Conservation (phyloP, 2,888 invertebrate species). For the Campoletis raptor region DNA sequence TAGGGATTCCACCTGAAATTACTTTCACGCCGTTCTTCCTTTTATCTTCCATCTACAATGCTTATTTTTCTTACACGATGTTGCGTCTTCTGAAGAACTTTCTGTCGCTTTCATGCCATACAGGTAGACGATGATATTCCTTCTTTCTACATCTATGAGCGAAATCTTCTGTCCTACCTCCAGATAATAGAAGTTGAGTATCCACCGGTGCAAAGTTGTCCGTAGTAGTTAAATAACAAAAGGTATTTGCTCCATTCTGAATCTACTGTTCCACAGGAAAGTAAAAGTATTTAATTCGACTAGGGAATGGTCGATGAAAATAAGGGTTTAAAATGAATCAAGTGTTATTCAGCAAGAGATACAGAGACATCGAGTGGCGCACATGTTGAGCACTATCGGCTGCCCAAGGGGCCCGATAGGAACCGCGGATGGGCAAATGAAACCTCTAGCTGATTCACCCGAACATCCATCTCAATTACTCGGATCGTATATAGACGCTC, state of each 20-base stretch:
- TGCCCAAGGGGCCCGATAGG: conserved; percentile 15
- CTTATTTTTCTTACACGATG: conserved; percentile 21
- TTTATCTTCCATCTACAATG: conserved; percentile 46
- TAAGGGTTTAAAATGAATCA: conserved; percentile 28
- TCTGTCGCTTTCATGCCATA: conserved; percentile 11
- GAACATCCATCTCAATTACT: conserved; percentile 82
- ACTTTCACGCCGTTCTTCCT: conserved; percentile 65
- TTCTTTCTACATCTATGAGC: not conserved
- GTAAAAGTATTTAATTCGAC: conserved; percentile 15
- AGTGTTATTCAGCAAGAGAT: conserved; percentile 51
- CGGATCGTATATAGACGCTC: conserved; percentile 71
- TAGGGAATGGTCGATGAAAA: conserved; percentile 10
- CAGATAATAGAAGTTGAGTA: not conserved
- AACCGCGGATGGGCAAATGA: conserved; percentile 62
- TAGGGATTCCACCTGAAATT: conserved; percentile 68
- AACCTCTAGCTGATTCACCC: conserved; percentile 75
- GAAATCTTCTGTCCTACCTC: not conserved
- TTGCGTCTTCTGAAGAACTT: conserved; percentile 32
- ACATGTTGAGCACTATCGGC: conserved; percentile 46
- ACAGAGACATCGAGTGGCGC: conserved; percentile 39
- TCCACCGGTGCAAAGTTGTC: not conserved
- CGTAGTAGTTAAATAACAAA: too few relatives aligned
- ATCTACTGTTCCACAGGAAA: not conserved
- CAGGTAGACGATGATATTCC: conserved; percentile 37
- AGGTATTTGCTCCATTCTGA: not conserved